A percentile compares a stretch with the other conserved stretches of the same genome.
These are phyloP conservation scores for Apoda limacodes DNA, from an alignment of 2,888 invertebrate species.

Conservation along the genomic window DNA sequence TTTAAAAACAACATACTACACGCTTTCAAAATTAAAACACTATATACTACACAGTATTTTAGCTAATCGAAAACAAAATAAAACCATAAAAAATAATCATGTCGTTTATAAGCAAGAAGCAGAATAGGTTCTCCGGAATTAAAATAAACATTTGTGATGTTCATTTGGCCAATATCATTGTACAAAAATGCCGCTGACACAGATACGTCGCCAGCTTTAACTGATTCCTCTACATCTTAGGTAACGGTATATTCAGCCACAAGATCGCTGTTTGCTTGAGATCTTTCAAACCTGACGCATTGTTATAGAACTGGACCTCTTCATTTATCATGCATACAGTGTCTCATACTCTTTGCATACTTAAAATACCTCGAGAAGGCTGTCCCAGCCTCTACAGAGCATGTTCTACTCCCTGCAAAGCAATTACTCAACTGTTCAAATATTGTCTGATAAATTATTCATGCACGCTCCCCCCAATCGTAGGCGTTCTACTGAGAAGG, in stretches of 20 bases:
- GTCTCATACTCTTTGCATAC: constrained; percentile 33
- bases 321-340: constrained; percentile 39
- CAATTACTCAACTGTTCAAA: constrained; percentile 46
- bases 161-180: constrained; percentile 69
- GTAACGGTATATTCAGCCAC: constrained; percentile 17
- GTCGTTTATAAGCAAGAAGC: constrained; percentile 67
- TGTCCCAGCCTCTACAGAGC: constrained; percentile 54
- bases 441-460: constrained; percentile 36
- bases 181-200: constrained; percentile 42
- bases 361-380: constrained; percentile 46
- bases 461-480: constrained; percentile 56
- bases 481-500: constrained; percentile 46
- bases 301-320: too few relatives aligned
- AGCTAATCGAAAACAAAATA: constrained; percentile 39
- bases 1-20: constrained; percentile 61
- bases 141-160: constrained; percentile 52
- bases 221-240: constrained; percentile 16
- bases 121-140: constrained; percentile 70
- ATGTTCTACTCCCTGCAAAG: constrained; percentile 46
- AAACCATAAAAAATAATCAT: constrained; percentile 53
- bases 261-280: not conserved
- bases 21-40: constrained; percentile 26
- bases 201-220: constrained; percentile 46
- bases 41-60: not conserved
- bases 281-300: too few relatives aligned